phyloP scores from a whole-genome alignment of 2,113 vertebrate species.

The Panthera uncia region DNA sequence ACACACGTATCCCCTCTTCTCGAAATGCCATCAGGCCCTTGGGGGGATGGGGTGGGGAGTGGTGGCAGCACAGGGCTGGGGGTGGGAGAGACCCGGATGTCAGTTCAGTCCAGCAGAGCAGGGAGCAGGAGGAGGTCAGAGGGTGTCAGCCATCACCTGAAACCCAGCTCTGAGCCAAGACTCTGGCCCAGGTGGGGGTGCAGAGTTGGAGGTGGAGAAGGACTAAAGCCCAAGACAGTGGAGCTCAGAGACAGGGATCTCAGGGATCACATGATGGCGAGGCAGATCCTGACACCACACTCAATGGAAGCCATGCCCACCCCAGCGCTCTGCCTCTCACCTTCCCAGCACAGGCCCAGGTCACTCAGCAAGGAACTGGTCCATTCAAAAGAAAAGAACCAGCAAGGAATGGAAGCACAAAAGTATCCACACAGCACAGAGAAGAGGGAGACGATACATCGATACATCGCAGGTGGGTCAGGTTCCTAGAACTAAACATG shows the following conservation, averaged over 20 bases:
- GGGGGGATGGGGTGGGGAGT: neutral
- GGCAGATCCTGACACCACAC: neutral
- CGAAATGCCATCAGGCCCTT: neutral
- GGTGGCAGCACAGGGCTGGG: neutral
- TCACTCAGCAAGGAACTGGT: neutral
- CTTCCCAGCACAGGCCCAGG: neutral
- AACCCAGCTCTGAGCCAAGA: neutral
- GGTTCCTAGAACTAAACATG: neutral
- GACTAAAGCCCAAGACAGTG: neutral
- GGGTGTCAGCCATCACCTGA: neutral
- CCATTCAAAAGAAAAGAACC: neutral
- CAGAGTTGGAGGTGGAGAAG: neutral
- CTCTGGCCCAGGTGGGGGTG: neutral
- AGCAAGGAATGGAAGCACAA: neutral
- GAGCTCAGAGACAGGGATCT: neutral
- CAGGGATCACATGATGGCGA: neutral
- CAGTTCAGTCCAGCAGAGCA: neutral
- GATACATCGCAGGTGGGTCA: neutral
- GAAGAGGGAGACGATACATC: neutral
- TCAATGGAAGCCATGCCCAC: no score
- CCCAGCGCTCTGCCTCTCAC: neutral
- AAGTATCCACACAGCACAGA: neutral
- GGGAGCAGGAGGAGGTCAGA: no score
- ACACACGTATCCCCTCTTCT: neutral
- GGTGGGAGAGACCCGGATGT: neutral